Conservation (phyloP, 2,888 invertebrate species). For the Magallana nippona region DNA sequence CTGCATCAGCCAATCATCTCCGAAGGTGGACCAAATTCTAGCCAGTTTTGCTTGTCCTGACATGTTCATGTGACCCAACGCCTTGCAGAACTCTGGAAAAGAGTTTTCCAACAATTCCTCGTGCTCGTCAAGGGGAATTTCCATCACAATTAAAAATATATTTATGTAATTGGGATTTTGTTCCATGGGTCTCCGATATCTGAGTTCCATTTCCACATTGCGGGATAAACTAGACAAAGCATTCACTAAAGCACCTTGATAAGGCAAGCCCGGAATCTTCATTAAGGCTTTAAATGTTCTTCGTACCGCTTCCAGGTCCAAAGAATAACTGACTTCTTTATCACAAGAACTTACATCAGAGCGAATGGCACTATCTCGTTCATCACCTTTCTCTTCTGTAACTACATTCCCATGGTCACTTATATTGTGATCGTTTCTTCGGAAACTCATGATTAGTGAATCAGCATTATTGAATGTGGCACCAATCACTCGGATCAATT, state of each 20-base stretch:
- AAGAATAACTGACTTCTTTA: conserved; percentile 58
- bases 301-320: conserved; percentile 83
- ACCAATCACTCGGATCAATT: conserved; percentile 88
- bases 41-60: conserved; percentile 90
- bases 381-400: conserved; percentile 85
- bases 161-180: conserved; percentile 82
- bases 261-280: conserved; percentile 79
- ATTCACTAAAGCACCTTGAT: conserved; percentile 87
- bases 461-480: conserved; percentile 88
- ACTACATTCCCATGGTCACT: conserved; percentile 85
- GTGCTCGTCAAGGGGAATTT: conserved; percentile 84
- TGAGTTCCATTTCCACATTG: conserved; percentile 86
- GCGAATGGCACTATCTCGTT: conserved; percentile 35
- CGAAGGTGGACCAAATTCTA: conserved; percentile 86
- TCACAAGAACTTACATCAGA: conserved; percentile 37
- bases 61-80: conserved; percentile 87
- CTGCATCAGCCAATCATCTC: conserved; percentile 62
- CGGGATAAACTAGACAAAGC: conserved; percentile 88
- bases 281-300: conserved; percentile 85
- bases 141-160: conserved; percentile 88
- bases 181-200: conserved; percentile 81
- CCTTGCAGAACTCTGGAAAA: conserved; percentile 86
- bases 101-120: conserved; percentile 91
- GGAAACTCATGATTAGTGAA: conserved; percentile 88
- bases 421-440: conserved; percentile 72